Conservation (phyloP, 2,888 invertebrate genomes). For the Diaperis boleti region DNA sequence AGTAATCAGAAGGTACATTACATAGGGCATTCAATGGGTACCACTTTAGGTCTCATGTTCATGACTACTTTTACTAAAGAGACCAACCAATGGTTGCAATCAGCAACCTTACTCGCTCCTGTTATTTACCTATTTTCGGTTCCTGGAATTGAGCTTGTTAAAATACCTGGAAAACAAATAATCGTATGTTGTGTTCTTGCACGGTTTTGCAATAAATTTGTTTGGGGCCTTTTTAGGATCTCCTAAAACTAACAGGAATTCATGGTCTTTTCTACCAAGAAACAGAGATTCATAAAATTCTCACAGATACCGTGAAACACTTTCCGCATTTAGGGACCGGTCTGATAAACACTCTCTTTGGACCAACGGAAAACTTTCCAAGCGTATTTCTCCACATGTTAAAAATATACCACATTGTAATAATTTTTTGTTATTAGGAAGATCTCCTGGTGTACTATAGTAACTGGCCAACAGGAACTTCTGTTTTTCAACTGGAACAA, state of each 20-base stretch:
- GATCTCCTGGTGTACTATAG: constrained; percentile 12
- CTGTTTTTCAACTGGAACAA: constrained; percentile 10
- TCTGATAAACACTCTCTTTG: too few relatives aligned
- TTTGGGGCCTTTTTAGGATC: too few relatives aligned
- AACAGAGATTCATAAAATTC: too few relatives aligned
- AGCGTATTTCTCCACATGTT: too few relatives aligned
- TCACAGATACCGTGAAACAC: too few relatives aligned
- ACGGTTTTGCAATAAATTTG: too few relatives aligned
- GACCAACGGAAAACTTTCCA: too few relatives aligned
- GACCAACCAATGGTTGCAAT: not conserved
- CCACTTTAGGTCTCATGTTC: constrained; percentile 23
- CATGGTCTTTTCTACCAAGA: too few relatives aligned
- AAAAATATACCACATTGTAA: too few relatives aligned
- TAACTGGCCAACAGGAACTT: constrained; percentile 11
- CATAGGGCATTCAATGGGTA: constrained; percentile 33
- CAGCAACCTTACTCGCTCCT: constrained; percentile 5
- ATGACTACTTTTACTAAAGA: not conserved
- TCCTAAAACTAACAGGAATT: too few relatives aligned
- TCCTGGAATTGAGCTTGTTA: not conserved
- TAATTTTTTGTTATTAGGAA: constrained; percentile 4
- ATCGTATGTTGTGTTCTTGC: not conserved
- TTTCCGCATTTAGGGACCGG: too few relatives aligned
- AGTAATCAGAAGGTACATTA: not conserved
- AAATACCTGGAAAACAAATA: not conserved
- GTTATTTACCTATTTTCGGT: constrained; percentile 13